phyloP scores from a whole-genome alignment of 1,140 invertebrate species.

The Nomia melanderi region DNA sequence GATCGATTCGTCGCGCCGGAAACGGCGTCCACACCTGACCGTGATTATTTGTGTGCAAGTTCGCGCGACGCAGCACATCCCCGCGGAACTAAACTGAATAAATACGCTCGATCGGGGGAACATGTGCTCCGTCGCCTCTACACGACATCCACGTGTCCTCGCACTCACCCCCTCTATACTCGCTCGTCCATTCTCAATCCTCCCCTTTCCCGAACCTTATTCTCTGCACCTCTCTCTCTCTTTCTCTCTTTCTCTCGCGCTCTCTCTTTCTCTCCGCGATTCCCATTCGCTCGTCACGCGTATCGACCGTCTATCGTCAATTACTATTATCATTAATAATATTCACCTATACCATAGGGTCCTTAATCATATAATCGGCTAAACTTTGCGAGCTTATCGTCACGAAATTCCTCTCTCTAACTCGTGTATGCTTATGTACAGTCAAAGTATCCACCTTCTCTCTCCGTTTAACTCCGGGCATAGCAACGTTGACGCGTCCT shows the following conservation, averaged over 20 bases:
- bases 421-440: conserved; percentile 65
- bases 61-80: conserved; percentile 69
- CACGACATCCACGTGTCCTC: conserved; percentile 26
- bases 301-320: conserved; percentile 34
- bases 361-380: conserved; percentile 60
- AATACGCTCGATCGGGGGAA: conserved; percentile 69
- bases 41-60: conserved; percentile 64
- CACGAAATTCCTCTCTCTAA: conserved; percentile 44
- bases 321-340: conserved; percentile 55
- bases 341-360: conserved; percentile 56
- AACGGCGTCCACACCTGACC: conserved; percentile 52
- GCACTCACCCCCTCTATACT: conserved; percentile 19
- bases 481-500: conserved; percentile 43
- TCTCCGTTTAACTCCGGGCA: conserved; percentile 43
- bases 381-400: conserved; percentile 53
- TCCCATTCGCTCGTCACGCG: not conserved
- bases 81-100: conserved; percentile 69
- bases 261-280: conserved; percentile 9
- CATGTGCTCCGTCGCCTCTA: conserved; percentile 71
- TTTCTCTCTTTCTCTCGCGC: conserved; percentile 9
- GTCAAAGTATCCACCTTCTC: conserved; percentile 47
- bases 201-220: no score
- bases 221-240: not conserved
- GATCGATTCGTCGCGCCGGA: conserved; percentile 57
- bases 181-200: no score